These are phyloP conservation scores for Hylomyscus alleni DNA, from an alignment of 2,797 vertebrate species.

Conservation along the genomic window DNA sequence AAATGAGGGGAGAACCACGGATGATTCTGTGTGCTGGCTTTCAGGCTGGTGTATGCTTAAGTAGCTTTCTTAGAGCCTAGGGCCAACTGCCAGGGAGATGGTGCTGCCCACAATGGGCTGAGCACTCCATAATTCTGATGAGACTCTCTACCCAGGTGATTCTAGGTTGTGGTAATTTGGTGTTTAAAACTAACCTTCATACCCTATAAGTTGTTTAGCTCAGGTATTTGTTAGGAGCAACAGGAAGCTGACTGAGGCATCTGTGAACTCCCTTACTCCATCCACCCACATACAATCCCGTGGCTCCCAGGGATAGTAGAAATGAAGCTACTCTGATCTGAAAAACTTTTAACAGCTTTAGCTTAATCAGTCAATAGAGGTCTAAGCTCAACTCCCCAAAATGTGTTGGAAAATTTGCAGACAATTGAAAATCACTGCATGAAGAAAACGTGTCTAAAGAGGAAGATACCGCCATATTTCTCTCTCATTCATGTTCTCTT, in stretches of 20 bases:
- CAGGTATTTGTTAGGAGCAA: not conserved
- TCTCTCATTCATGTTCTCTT: too few relatives aligned
- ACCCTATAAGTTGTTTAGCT: not conserved
- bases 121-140: not conserved
- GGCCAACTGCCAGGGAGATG: not conserved
- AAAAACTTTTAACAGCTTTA: not conserved
- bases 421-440: not conserved
- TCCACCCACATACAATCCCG: not conserved
- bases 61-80: not conserved
- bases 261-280: not conserved
- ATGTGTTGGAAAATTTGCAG: not conserved
- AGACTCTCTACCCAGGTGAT: not conserved
- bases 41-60: not conserved
- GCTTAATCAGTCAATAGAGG: not conserved
- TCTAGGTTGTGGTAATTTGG: not conserved
- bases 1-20: not conserved
- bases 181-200: not conserved
- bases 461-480: not conserved
- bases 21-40: not conserved
- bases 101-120: not conserved
- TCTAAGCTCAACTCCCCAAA: not conserved
- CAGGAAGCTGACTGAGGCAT: not conserved
- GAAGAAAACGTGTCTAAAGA: not conserved
- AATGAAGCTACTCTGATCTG: not conserved
- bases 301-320: not conserved